phyloP scores from a whole-genome alignment of 1,140 invertebrate genomes.

The Galleria mellonella region DNA sequence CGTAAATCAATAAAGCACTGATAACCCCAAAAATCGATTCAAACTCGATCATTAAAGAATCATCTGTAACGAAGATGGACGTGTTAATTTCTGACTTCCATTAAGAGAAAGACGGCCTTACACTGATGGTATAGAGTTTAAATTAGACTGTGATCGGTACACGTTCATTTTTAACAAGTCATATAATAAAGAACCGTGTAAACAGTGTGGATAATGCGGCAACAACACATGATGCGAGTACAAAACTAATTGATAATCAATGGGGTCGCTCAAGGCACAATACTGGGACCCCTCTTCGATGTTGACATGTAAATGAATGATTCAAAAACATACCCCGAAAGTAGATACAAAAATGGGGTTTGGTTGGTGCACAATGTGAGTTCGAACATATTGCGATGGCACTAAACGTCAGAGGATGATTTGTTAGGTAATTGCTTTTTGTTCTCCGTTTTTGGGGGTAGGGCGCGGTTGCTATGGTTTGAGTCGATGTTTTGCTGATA shows the following conservation, averaged over 20 bases:
- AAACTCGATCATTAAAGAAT: conserved; percentile 60
- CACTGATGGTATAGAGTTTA: no score
- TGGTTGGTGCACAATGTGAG: conserved; percentile 42
- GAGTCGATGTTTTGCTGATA: conserved; percentile 57
- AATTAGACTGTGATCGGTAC: conserved; percentile 7
- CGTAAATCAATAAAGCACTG: conserved; percentile 65
- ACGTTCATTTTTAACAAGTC: conserved; percentile 50
- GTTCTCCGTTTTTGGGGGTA: conserved; percentile 41
- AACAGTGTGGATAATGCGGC: conserved; percentile 66
- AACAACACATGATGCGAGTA: conserved; percentile 63
- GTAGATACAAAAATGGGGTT: conserved; percentile 38
- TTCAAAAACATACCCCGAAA: conserved; percentile 40
- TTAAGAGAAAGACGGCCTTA: no score
- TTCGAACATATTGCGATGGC: conserved; percentile 68
- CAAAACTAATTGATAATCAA: conserved; percentile 72
- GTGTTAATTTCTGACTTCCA: conserved; percentile 41
- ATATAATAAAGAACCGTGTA: conserved; percentile 57
- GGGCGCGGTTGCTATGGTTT: conserved; percentile 47
- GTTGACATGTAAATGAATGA: conserved; percentile 63
- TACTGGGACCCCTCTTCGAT: conserved; percentile 38
- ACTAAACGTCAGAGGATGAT: conserved; percentile 72
- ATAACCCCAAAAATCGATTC: conserved; percentile 60
- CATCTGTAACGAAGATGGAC: conserved; percentile 65
- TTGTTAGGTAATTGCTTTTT: conserved; percentile 71
- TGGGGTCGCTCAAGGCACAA: conserved; percentile 51